Evolutionary conservation across 2,797 vertebrate genomes (phyloP).

Genomic region (Neosalanx taihuensis): DNA sequence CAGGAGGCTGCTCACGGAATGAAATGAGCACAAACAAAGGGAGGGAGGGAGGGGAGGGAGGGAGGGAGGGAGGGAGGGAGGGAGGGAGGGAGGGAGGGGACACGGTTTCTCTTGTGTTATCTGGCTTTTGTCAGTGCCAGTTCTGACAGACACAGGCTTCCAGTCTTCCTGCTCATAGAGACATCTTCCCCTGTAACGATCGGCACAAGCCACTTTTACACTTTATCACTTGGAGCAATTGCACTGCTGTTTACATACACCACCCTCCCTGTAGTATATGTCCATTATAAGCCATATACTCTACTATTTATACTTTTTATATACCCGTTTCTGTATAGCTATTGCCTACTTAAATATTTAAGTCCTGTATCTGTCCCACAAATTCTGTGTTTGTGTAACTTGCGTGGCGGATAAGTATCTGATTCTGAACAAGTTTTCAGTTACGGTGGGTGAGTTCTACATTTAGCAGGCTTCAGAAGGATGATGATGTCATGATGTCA

Average conservation of each 20-base stretch:
- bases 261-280: too few species aligned
- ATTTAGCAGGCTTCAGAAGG: conserved; percentile 32
- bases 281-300: too few species aligned
- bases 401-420: too few species aligned
- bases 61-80: conserved; percentile 24
- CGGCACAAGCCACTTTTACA: too few species aligned
- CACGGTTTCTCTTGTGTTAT: conserved; percentile 47
- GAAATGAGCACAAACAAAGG: conserved; percentile 74
- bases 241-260: too few species aligned
- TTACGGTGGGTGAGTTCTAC: conserved; percentile 56
- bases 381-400: too few species aligned
- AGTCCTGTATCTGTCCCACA: too few species aligned
- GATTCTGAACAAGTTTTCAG: not conserved
- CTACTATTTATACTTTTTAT: too few species aligned
- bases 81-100: conserved; percentile 42
- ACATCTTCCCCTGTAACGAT: not conserved
- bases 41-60: conserved; percentile 38
- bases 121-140: conserved; percentile 29
- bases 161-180: conserved; percentile 34
- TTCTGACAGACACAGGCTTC: conserved; percentile 50
- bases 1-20: conserved; percentile 77
- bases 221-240: too few species aligned
- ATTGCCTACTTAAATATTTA: too few species aligned
- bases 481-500: conserved; percentile 71
- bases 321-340: too few species aligned